phyloP scores from a whole-genome alignment of 2,113 vertebrate species.

The Megaceryle maxima region DNA sequence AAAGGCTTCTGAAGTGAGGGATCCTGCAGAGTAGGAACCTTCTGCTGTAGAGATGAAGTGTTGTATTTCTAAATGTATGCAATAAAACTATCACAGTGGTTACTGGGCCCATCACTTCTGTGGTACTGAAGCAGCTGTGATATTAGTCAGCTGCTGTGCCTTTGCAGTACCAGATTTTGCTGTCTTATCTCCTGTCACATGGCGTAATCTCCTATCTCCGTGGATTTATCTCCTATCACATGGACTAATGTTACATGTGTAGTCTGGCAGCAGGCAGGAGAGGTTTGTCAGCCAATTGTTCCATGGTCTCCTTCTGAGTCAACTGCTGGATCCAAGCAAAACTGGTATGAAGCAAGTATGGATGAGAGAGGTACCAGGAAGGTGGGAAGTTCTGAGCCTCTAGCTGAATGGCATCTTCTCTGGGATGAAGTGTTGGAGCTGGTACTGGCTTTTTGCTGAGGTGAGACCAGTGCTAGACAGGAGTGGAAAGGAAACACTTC shows the following conservation, averaged over 20 bases:
- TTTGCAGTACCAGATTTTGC: not conserved
- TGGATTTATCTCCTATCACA: not conserved
- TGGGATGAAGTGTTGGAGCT: not conserved
- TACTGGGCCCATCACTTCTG: too few species aligned
- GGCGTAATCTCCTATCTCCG: too few species aligned
- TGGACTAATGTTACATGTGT: not conserved
- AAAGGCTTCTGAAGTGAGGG: not conserved
- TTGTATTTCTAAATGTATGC: not conserved
- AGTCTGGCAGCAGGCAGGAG: not conserved
- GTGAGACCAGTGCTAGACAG: not conserved
- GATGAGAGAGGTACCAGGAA: not conserved
- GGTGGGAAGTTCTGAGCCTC: not conserved
- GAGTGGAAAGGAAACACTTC: not conserved
- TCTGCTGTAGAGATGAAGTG: not conserved
- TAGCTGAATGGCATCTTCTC: not conserved
- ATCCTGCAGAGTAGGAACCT: not conserved
- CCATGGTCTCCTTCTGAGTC: not conserved
- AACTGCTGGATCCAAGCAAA: not conserved
- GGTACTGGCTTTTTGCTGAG: accelerated
- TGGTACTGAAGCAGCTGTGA: not conserved
- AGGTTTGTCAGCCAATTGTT: not conserved
- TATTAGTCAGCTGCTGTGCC: not conserved
- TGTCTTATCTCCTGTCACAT: not conserved
- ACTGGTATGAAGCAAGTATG: not conserved
- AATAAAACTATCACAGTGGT: not conserved